phyloP scores from a whole-genome alignment of 1,140 invertebrate species.

The Nymphalis io region DNA sequence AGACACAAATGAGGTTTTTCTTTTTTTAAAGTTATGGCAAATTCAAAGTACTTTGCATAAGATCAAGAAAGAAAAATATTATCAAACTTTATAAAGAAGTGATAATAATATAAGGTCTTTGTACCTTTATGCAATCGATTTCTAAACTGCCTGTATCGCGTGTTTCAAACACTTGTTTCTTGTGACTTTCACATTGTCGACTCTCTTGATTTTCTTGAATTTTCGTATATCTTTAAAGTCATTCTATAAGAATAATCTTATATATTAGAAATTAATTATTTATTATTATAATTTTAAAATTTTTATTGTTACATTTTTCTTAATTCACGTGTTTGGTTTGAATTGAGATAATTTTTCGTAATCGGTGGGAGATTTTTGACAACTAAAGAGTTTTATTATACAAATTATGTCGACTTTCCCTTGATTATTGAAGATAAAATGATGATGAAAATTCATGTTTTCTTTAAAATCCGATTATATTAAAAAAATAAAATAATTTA shows the following conservation, averaged over 20 bases:
- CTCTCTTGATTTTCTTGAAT: slow-evolving; percentile 8
- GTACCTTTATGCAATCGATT: slow-evolving; percentile 6
- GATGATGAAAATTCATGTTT: too few species aligned
- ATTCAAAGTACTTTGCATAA: too few species aligned
- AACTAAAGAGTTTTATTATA: too few species aligned
- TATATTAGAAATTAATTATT: background rate
- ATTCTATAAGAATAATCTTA: background rate
- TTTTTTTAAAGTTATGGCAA: too few species aligned
- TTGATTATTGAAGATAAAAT: too few species aligned
- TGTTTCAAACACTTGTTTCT: slow-evolving; percentile 19
- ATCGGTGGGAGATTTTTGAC: too few species aligned
- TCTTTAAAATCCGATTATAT: too few species aligned
- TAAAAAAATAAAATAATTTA: too few species aligned
- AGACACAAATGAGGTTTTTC: too few species aligned
- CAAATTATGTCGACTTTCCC: too few species aligned
- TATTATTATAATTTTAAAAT: background rate
- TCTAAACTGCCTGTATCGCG: slow-evolving; percentile 9
- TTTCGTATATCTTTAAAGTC: background rate
- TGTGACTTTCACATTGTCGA: slow-evolving; percentile 17
- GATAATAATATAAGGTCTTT: slow-evolving; percentile 6
- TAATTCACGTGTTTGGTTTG: too few species aligned
- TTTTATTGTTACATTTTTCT: background rate
- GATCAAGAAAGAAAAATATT: background rate
- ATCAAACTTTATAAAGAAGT: background rate
- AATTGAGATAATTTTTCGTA: too few species aligned